Evolutionary conservation across 35 echinoderm and acorn worm species (phyloP).

Genomic region (Stichopus chloronotus): DNA sequence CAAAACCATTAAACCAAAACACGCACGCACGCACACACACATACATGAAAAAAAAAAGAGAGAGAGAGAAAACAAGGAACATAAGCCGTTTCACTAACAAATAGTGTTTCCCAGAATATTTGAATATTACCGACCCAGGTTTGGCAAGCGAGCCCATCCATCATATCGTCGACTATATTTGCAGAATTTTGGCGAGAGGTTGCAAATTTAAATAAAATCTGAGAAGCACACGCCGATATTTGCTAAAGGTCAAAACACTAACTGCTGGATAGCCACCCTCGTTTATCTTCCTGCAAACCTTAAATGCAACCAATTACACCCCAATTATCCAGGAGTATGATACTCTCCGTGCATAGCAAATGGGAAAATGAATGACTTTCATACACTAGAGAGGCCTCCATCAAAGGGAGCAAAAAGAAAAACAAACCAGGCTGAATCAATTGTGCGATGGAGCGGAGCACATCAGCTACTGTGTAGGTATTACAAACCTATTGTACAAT

Average conservation of each 20-base stretch:
- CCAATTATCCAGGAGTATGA: background rate
- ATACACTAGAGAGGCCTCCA: background rate
- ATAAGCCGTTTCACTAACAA: too few relatives aligned
- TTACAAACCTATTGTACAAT: too few relatives aligned
- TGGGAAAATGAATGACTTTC: background rate
- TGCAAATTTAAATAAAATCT: background rate
- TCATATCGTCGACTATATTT: background rate
- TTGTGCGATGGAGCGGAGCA: background rate
- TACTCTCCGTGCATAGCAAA: background rate
- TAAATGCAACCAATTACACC: constrained; percentile 20
- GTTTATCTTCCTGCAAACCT: background rate
- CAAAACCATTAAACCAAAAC: too few relatives aligned
- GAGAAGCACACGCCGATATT: background rate
- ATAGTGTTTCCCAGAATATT: background rate
- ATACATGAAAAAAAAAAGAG: too few relatives aligned
- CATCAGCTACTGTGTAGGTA: too few relatives aligned
- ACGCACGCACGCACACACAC: too few relatives aligned
- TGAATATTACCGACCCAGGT: background rate
- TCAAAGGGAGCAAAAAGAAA: background rate
- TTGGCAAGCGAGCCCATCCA: background rate
- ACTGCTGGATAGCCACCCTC: background rate
- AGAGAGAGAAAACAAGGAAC: too few relatives aligned
- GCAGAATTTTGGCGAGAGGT: background rate
- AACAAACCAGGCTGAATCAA: background rate
- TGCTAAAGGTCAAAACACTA: background rate